Evolutionary conservation across 2,797 vertebrate species (phyloP), one percentile per base, ranked within the genome.

Genomic region (Salarias fasciatus): DNA sequence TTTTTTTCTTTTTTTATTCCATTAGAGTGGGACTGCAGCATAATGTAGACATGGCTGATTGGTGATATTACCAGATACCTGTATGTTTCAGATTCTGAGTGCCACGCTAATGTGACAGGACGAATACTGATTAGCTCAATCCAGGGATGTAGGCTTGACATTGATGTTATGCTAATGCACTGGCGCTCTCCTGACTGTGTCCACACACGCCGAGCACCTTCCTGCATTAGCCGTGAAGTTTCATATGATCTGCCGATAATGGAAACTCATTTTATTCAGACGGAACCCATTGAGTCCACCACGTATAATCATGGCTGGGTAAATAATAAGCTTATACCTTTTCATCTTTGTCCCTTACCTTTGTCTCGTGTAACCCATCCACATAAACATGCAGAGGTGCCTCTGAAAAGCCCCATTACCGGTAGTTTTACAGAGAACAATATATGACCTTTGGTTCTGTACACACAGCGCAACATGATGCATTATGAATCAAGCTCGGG

Each of bases 141-240:
- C 78, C 78, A 63, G 74, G 60, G 59, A 69, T 75, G 62, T 63
- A 50, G 69, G 80, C 72, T 73, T 80, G 80, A 85, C 83, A 82
- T 70, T 84, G 85, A 89, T 88, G 83, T 81, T 87, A 89, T 90
- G 88, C 74, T 86, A 91, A 91, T 90, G 60, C 66, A 1, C 49
- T 6, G 59, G 61, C 75, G 75, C 76, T 85, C 75, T 80, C 61
- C 68, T 2, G 54, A 40, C 73, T 57, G 58, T 69, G 82, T 83
- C 76, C 86, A 35, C 73, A 68, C 71, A 66, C 61, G 15, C 53
- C 2, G 33, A 75, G 53, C 73, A 65, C 63, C 72, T 79, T 40
- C 69, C 12, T 56, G 77, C 62, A 48, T 79, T 68, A 74, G 59
- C 65, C 42, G 66, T 74, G 75, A 75, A 72, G 75, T 74, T 72